Evolutionary conservation across 2,113 vertebrate genomes (phyloP), one percentile per base, ranked within the genome.

Genomic region (Poeciliopsis turrubarensis): DNA sequence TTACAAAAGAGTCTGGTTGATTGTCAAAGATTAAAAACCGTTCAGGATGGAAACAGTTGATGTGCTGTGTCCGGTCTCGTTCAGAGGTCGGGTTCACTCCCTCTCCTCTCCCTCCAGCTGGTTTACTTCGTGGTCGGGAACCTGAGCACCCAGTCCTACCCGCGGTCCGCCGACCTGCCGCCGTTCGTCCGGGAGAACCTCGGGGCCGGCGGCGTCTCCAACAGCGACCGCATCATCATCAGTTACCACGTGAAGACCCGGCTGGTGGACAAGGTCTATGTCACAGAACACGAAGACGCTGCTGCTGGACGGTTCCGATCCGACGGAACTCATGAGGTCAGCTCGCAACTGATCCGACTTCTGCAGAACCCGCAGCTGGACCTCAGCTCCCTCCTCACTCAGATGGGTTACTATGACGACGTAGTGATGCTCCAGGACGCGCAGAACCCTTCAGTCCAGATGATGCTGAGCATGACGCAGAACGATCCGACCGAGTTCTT

Each of bases 201-300:
- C 31, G 63, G 10, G 2, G 7, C 14, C 0, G 3, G 62, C 1
- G 41, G 41, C 15, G 32, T 44, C 64, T 19, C 27, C 68, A 90
- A 90, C 30, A 72, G 54, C 1, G 89, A 90, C 66, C 86, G 89
- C 30, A 64, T 90, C 60, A 87, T 90, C 65, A 82, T 90, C 74
- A 37, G 76, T n/a, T 86, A 72, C 79, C 77, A 29, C 60, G n/a
- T 17, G 60, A 77, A 17, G 29, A 69, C 61, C 30, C 57, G 57
- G 64, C 27, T 71, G 63, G 75, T 88, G 63, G 72, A 78, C 62
- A 26, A 39, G 6, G 79, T 88, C 14, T 90, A 86, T 13, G 1
- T 90, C 73, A 87, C 87, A 0, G 72, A 89, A 57, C 89, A 90
- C n/a, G 78, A 85, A 3, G 0, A 29, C 0, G 54, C 9, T 1